Conservation (phyloP, 2,797 vertebrate genomes). For the Danionella dracula region DNA sequence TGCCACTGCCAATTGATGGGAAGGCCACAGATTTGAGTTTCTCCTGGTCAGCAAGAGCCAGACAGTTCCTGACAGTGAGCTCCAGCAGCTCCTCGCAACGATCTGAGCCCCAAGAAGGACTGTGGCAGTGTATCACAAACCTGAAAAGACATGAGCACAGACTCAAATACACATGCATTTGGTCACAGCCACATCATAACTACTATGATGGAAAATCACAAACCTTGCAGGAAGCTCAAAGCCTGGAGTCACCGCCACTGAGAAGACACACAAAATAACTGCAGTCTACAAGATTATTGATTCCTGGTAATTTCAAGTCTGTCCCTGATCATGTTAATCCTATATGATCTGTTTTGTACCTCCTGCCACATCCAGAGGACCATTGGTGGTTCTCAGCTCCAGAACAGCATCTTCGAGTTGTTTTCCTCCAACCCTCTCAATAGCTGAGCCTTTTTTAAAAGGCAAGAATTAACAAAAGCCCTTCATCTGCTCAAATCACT, state of each 20-base stretch:
- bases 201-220: no score
- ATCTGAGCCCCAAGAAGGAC: conserved; percentile 91
- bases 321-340: no score
- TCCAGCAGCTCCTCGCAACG: conserved; percentile 95
- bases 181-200: no score
- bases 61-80: conserved; percentile 95
- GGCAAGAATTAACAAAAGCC: no score
- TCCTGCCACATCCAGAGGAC: conserved; percentile 90
- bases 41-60: conserved; percentile 95
- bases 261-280: no score
- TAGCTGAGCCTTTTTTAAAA: conserved; percentile 76
- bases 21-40: conserved; percentile 96
- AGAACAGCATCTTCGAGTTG: conserved; percentile 86
- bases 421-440: conserved; percentile 96
- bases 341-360: no score
- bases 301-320: no score
- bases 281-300: no score
- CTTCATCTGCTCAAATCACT: no score
- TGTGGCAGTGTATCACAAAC: conserved; percentile 97
- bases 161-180: no score
- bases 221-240: no score
- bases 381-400: conserved; percentile 93
- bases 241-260: no score
- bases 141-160: conserved; percentile 52
- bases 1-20: conserved; percentile 94